phyloP scores from a whole-genome alignment of 2,797 vertebrate species.

The Manis javanica region DNA sequence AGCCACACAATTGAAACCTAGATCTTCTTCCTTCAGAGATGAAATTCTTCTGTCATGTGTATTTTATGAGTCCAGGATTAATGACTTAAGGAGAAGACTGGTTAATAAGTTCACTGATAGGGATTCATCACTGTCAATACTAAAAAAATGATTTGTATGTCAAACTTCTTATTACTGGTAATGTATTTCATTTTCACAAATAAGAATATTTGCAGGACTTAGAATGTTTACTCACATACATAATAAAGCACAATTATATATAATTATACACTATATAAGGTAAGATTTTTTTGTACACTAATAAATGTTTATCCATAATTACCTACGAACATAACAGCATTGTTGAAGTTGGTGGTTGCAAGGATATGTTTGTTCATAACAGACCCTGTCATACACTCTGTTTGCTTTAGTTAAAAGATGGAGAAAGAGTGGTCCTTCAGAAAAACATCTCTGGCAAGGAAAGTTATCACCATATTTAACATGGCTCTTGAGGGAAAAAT shows the following conservation, averaged over 20 bases:
- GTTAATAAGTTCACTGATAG: neutral
- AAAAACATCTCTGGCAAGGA: neutral
- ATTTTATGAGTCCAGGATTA: neutral
- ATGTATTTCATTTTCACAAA: neutral
- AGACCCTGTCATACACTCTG: neutral
- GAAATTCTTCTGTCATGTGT: neutral
- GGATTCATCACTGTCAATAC: neutral
- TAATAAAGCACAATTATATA: neutral
- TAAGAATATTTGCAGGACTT: neutral
- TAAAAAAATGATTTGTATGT: neutral
- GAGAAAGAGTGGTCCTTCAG: neutral
- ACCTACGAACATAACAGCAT: neutral
- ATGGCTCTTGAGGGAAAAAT: neutral
- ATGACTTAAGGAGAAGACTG: neutral
- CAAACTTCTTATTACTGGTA: neutral
- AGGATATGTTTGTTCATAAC: neutral
- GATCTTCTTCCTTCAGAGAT: neutral
- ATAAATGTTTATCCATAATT: neutral
- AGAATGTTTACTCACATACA: neutral
- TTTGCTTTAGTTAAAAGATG: neutral
- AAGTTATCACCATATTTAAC: neutral
- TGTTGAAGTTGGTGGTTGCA: neutral
- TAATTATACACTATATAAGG: neutral
- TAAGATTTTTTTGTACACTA: neutral
- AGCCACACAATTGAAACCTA: neutral